Evolutionary conservation across 2,113 vertebrate genomes (phyloP).

Genomic region (Ptilonorhynchus violaceus): DNA sequence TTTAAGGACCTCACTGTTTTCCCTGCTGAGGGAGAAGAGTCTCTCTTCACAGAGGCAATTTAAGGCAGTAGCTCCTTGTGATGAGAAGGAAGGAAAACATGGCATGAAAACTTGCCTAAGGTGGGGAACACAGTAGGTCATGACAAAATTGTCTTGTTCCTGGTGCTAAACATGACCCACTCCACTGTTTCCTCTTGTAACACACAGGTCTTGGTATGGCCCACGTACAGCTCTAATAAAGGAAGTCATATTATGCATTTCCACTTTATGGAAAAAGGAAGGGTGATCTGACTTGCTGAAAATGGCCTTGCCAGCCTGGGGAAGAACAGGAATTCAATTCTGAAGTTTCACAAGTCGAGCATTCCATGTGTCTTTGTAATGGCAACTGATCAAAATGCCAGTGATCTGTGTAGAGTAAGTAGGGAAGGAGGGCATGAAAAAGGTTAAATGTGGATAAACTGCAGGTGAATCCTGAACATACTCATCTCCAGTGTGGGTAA

Average conservation of each 20-base stretch:
- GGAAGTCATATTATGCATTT: background rate
- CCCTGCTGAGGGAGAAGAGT: background rate
- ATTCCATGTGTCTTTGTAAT: accelerated
- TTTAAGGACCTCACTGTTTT: background rate
- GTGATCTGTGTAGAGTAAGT: background rate
- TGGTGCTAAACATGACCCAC: background rate
- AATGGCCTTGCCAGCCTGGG: background rate
- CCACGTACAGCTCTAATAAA: background rate
- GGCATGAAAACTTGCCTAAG: background rate
- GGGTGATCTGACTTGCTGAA: background rate
- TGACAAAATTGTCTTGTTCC: background rate
- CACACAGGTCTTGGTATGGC: background rate
- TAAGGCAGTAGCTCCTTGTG: background rate
- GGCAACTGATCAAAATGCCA: background rate
- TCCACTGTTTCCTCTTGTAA: background rate
- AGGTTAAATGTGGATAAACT: background rate
- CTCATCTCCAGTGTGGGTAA: background rate
- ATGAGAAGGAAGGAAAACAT: background rate
- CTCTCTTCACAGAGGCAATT: background rate
- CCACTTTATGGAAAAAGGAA: background rate
- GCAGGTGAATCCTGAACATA: background rate
- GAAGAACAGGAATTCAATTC: background rate
- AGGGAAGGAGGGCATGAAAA: background rate
- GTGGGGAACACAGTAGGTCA: background rate
- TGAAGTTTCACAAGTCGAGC: background rate